A percentile compares a stretch with the other conserved stretches of the same genome.
Evolutionary conservation across 2,888 invertebrate species (phyloP).

Genomic region (Drosophila ustulata): DNA sequence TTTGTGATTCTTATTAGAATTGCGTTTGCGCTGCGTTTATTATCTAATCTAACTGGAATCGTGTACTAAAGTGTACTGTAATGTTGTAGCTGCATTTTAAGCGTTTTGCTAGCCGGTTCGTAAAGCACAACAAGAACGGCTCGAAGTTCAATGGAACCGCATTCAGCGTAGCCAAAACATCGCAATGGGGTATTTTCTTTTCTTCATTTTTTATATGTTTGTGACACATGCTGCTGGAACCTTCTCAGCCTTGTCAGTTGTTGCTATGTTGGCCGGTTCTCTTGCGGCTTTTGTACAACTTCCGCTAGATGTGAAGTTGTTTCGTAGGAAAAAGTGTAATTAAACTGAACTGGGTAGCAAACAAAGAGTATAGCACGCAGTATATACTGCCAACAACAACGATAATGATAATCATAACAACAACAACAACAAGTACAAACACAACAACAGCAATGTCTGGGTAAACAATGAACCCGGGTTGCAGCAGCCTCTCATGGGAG

Average conservation of each 20-base stretch:
- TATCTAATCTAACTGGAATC: background rate
- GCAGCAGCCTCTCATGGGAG: conserved; percentile 70
- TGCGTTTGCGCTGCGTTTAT: background rate
- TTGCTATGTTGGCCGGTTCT: conserved; percentile 53
- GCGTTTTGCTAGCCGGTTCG: conserved; percentile 10
- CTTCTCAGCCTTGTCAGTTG: conserved; percentile 34
- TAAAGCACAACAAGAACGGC: conserved; percentile 1
- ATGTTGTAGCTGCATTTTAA: conserved; percentile 7
- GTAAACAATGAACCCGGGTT: conserved; percentile 61
- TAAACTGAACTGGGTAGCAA: conserved; percentile 56
- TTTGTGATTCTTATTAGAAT: background rate
- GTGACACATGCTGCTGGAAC: conserved; percentile 48
- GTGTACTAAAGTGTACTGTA: background rate
- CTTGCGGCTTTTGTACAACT: conserved; percentile 77
- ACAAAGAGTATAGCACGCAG: conserved; percentile 52
- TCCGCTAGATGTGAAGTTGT: conserved; percentile 70
- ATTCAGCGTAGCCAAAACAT: conserved; percentile 19
- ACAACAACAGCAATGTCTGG: conserved; percentile 42
- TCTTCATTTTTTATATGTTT: conserved; percentile 14
- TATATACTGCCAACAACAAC: conserved; percentile 1
- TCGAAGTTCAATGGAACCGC: conserved; percentile 15
- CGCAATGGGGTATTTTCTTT: conserved; percentile 12
- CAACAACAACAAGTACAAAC: conserved; percentile 16
- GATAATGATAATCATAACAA: conserved; percentile 26
- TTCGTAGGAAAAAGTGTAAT: conserved; percentile 71